Base-by-base conservation (phyloP, 2,888 invertebrate species). In the Chrysomela aeneicollis region DNA sequence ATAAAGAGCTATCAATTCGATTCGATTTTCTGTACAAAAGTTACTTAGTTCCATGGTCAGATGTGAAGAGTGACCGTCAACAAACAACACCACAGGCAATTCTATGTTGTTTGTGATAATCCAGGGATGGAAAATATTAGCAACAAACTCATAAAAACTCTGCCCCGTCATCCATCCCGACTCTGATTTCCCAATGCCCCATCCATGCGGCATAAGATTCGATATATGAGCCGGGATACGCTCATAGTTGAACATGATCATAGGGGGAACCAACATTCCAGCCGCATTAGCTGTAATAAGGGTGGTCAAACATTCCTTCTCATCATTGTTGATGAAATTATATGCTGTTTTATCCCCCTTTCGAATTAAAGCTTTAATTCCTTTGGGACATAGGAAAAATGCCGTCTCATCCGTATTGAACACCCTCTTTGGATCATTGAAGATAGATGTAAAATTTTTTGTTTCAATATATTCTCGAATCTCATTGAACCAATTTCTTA, bases 261-360 rank as follows among this genome's bases (percentile, higher is more conserved):
- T 52, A 1, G 58, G 63, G 26, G 59, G 59, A 22, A 51, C 35
- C 21, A 59, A 22, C 9, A 66, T 55, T 21, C 74, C 74, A 50
- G 61, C 58, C 54, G 74, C 74, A 37, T 74, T 74, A 52, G 76
- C 75, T 6, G 72, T 72, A 61, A 76, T 72, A 73, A 76, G 74
- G 0, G 74, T 75, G 17, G 74, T 76, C 47, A 75, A 64, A 6
- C 12, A 22, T 26, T 51, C 50, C 22, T 51, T 51, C 22, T 51
- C 50, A 19, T 51, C 50, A 51, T 26, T 61, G 71, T 64, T 74
- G 71, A 51, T 51, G 10, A 51, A 5, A 18, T n/a, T 55, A 35
- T 62, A 35, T 2, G 57, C 57, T 12, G 47, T 62, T 49, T 57
- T 57, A 10, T 49, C 18, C 6, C 62, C 50, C 26, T 62, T 62